Conservation (phyloP, 2,113 vertebrate genomes). For the Embiotoca jacksoni region DNA sequence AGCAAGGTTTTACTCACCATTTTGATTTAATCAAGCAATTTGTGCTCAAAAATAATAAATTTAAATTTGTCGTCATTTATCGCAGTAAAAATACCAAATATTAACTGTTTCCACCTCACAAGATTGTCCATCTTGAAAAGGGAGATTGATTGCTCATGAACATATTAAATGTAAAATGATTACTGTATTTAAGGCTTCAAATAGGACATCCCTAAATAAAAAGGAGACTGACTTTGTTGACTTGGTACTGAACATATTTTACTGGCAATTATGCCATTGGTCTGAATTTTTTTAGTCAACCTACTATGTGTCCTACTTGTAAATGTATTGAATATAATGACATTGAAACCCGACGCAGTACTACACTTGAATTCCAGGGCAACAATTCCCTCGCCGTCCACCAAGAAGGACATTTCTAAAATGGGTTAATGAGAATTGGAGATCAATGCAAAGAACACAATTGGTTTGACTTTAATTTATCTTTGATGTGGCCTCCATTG, state of each 20-base stretch:
- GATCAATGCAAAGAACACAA: constrained; percentile 65
- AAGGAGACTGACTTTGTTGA: background rate
- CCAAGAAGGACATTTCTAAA: constrained; percentile 60
- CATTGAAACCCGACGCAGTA: constrained; percentile 4
- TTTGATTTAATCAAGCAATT: background rate
- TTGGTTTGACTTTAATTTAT: constrained; percentile 68
- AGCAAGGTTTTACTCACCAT: constrained; percentile 5
- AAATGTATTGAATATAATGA: constrained; percentile 32
- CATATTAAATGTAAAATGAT: too few species aligned
- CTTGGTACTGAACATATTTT: constrained; percentile 1
- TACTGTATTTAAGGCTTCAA: background rate
- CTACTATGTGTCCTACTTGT: constrained; percentile 36
- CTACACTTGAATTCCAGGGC: constrained; percentile 60
- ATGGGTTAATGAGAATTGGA: constrained; percentile 79
- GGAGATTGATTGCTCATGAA: too few species aligned
- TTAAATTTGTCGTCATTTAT: too few species aligned
- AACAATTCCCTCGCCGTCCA: constrained; percentile 61
- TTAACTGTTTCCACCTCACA: too few species aligned
- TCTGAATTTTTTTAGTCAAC: background rate
- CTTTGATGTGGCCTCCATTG: constrained; percentile 50
- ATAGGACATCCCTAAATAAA: background rate
- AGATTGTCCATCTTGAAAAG: too few species aligned
- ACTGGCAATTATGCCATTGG: background rate
- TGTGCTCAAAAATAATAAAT: background rate
- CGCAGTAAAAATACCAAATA: too few species aligned